Conservation (phyloP, 2,113 vertebrate genomes). For the Zosterops hypoxanthus region DNA sequence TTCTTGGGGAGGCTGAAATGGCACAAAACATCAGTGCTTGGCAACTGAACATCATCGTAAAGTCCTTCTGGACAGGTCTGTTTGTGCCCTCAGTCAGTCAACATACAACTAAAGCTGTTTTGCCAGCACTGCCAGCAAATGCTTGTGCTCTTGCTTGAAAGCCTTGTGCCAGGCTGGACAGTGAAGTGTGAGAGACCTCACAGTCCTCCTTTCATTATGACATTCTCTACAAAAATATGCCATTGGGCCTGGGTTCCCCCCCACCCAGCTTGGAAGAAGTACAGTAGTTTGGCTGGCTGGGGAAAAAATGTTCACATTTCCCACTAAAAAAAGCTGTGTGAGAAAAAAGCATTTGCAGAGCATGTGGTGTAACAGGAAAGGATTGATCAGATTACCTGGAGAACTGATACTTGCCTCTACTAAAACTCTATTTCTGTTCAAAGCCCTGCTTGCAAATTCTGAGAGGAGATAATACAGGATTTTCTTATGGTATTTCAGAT, state of each 20-base stretch:
- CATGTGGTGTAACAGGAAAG: conserved; percentile 1
- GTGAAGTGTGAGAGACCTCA: neutral
- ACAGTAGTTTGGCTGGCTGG: neutral
- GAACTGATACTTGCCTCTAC: neutral
- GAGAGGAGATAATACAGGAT: conserved; percentile 9
- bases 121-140: neutral
- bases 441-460: conserved; percentile 20
- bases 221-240: neutral
- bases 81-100: neutral
- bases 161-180: neutral
- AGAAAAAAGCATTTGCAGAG: conserved; percentile 20
- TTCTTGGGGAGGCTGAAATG: neutral
- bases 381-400: conserved; percentile 49
- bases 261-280: neutral
- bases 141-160: neutral
- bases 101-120: accelerated
- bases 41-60: neutral
- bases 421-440: conserved; percentile 38
- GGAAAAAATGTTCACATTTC: neutral
- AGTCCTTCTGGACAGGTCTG: neutral
- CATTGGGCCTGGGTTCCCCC: too few species aligned
- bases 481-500: conserved; percentile 3
- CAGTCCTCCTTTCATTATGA: neutral
- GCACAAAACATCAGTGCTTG: neutral
- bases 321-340: neutral